phyloP scores from a whole-genome alignment of 2,888 invertebrate genomes.

The Branchipolynoe longqiensis region DNA sequence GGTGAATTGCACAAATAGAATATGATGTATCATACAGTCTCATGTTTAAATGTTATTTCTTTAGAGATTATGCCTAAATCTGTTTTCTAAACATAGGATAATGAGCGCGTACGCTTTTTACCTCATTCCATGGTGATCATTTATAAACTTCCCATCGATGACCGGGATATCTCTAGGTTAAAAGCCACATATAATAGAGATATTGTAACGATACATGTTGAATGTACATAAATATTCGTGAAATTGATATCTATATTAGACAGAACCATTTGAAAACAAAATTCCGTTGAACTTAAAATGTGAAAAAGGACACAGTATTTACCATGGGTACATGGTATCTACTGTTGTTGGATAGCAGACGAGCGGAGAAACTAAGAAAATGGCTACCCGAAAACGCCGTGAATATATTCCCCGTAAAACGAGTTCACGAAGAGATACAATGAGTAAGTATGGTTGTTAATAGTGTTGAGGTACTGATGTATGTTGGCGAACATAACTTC shows the following conservation, averaged over 20 bases:
- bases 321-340: conserved; percentile 41
- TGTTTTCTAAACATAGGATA: conserved; percentile 15
- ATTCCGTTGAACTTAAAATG: neutral
- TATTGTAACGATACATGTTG: too few species aligned
- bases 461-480: neutral
- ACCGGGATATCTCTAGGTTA: neutral
- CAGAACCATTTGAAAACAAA: neutral
- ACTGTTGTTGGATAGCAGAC: conserved; percentile 67
- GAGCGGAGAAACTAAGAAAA: conserved; percentile 64
- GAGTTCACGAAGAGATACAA: neutral
- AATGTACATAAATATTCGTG: too few species aligned
- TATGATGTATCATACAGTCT: neutral
- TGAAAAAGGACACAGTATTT: neutral
- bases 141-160: conserved; percentile 10
- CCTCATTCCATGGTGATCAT: neutral
- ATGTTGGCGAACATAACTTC: neutral
- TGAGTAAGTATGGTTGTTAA: conserved; percentile 33
- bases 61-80: neutral
- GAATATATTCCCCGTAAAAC: conserved; percentile 66
- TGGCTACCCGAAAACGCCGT: conserved; percentile 67
- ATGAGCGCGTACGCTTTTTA: conserved; percentile 7
- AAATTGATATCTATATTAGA: too few species aligned
- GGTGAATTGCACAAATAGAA: neutral
- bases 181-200: neutral
- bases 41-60: too few species aligned